Percentiles rank a stretch among this genome's conserved stretches.
Conservation (phyloP, 2,888 invertebrate genomes). For the Plebejus melissa region DNA sequence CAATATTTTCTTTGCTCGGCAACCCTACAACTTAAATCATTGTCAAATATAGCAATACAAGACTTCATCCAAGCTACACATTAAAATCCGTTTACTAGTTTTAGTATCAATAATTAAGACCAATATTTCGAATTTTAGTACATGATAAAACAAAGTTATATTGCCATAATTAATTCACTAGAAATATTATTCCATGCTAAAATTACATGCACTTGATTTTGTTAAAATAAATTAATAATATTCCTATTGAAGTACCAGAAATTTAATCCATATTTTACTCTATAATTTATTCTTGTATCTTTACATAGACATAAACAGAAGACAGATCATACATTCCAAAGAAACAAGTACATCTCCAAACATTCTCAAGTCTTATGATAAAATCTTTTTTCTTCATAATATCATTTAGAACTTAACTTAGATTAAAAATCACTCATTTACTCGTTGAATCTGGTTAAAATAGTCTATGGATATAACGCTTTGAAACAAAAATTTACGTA, state of each 20-base stretch:
- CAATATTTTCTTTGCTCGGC: not conserved
- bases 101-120: not conserved
- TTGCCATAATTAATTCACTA: not conserved
- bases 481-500: not conserved
- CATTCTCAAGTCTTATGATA: not conserved
- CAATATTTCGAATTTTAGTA: not conserved
- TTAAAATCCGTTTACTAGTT: not conserved
- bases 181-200: not conserved
- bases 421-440: conserved; percentile 4
- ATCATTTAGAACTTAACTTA: not conserved
- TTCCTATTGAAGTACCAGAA: not conserved
- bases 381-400: not conserved
- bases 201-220: not conserved
- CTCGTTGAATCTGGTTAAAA: not conserved
- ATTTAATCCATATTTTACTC: not conserved
- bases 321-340: conserved; percentile 7
- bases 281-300: not conserved
- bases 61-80: not conserved
- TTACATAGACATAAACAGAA: not conserved
- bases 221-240: not conserved
- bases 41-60: not conserved
- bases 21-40: not conserved
- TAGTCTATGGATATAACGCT: not conserved
- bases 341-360: not conserved
- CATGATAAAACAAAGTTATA: not conserved